Percentiles rank a stretch among this genome's conserved stretches.
Conservation (phyloP, 2,797 vertebrate species). For the Gobio occitaniae region DNA sequence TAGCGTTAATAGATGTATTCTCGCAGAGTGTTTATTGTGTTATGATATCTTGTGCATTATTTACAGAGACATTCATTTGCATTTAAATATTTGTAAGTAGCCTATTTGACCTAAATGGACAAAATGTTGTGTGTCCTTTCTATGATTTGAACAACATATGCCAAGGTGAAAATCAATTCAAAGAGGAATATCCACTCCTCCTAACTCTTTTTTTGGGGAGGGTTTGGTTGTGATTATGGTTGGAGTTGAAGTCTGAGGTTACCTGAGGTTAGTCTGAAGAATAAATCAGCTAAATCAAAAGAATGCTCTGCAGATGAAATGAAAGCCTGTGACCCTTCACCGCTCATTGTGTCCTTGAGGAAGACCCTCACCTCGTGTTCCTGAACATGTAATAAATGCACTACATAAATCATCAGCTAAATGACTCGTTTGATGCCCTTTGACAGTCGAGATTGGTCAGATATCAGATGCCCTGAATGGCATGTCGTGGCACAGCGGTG, state of each 20-base stretch:
- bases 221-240: not conserved
- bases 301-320: too few species aligned
- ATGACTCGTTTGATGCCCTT: not conserved
- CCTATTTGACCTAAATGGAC: not conserved
- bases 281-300: not conserved
- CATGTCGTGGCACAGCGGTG: constrained; percentile 15
- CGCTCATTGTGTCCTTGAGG: not conserved
- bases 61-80: not conserved
- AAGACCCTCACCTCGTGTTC: not conserved
- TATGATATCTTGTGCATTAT: not conserved
- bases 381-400: not conserved
- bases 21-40: not conserved
- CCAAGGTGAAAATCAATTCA: not conserved
- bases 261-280: not conserved
- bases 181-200: too few species aligned
- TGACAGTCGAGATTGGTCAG: not conserved
- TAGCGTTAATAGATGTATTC: not conserved
- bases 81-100: not conserved
- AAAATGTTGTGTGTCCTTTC: not conserved
- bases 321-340: not conserved
- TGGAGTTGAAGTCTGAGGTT: not conserved
- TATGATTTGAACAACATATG: not conserved
- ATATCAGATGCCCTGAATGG: not conserved
- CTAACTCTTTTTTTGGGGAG: not conserved
- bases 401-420: not conserved